These are phyloP conservation scores for Syritta pipiens DNA, from an alignment of 2,888 invertebrate species.

Conservation along the genomic window DNA sequence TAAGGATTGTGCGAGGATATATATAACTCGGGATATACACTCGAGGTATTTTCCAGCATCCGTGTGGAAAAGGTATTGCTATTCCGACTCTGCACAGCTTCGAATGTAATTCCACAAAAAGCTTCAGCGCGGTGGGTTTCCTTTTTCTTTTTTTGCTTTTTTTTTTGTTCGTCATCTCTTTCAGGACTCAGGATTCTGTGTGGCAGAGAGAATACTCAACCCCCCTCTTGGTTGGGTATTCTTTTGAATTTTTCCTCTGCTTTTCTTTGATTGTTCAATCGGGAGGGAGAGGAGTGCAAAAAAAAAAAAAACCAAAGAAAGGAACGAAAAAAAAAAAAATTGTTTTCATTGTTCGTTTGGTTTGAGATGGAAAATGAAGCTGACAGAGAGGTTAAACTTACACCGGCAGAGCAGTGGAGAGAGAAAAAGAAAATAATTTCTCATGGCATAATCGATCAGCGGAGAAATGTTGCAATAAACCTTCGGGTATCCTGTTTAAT, in stretches of 20 bases:
- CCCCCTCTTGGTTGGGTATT: slow-evolving; percentile 20
- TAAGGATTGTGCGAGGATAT: slow-evolving; percentile 63
- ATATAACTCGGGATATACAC: slow-evolving; percentile 61
- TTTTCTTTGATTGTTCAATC: slow-evolving; percentile 61
- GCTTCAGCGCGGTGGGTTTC: slow-evolving; percentile 45
- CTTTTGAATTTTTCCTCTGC: slow-evolving; percentile 57
- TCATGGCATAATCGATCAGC: slow-evolving; percentile 66
- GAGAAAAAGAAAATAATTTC: slow-evolving; percentile 46
- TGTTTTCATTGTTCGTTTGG: slow-evolving; percentile 64
- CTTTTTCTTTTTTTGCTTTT: not conserved
- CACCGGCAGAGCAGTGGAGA: slow-evolving; percentile 1
- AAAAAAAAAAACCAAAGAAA: not conserved
- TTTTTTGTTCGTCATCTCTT: slow-evolving; percentile 1
- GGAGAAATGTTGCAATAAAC: slow-evolving; percentile 62
- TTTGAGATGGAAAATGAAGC: slow-evolving; percentile 53
- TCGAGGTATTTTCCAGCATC: slow-evolving; percentile 64
- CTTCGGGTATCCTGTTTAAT: slow-evolving; percentile 47
- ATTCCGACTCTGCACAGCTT: slow-evolving; percentile 63
- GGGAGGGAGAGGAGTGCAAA: not conserved
- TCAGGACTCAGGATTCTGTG: too few species aligned
- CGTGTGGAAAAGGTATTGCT: slow-evolving; percentile 65
- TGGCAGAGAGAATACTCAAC: too few species aligned
- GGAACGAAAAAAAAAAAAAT: slow-evolving; percentile 17
- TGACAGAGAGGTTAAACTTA: slow-evolving; percentile 66
- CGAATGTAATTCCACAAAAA: slow-evolving; percentile 67